A percentile compares a stretch with the other conserved stretches of the same genome.
These are phyloP conservation scores for Gobiocypris rarus DNA, from an alignment of 2,113 vertebrate species.

Conservation along the genomic window DNA sequence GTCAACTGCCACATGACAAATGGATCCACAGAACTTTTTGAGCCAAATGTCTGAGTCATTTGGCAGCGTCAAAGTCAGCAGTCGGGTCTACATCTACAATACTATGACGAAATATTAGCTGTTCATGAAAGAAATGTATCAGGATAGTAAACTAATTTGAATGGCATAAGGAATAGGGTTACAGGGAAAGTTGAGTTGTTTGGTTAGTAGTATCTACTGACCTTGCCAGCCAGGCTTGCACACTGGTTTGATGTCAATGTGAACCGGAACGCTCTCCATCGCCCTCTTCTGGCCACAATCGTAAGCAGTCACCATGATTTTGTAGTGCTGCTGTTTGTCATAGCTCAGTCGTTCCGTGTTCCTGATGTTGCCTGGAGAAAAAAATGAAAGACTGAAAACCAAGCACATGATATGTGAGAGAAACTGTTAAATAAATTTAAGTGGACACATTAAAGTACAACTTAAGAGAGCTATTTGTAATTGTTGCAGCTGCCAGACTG, in stretches of 20 bases:
- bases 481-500: conserved; percentile 2
- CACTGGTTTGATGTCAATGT: conserved; percentile 91
- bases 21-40: background rate
- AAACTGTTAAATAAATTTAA: background rate
- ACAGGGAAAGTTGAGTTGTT: background rate
- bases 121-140: background rate
- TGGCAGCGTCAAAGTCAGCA: background rate
- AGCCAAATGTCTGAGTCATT: background rate
- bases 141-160: background rate
- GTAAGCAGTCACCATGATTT: conserved; percentile 92
- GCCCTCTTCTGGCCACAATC: conserved; percentile 95
- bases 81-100: background rate
- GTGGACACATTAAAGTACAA: background rate
- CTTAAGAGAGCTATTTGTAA: conserved; percentile 14
- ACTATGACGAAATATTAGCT: background rate
- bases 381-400: too few relatives aligned
- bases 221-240: conserved; percentile 99
- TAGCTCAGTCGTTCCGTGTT: conserved; percentile 93
- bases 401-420: background rate
- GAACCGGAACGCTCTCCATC: conserved; percentile 85
- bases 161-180: background rate
- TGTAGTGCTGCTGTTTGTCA: conserved; percentile 90
- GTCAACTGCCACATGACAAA: background rate
- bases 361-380: conserved; percentile 88
- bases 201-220: conserved; percentile 63